Percentiles rank a stretch among this genome's conserved stretches.
These are phyloP conservation scores for Leucoraja ocellata DNA, from an alignment of 2,797 vertebrate genomes.

Conservation along the genomic window DNA sequence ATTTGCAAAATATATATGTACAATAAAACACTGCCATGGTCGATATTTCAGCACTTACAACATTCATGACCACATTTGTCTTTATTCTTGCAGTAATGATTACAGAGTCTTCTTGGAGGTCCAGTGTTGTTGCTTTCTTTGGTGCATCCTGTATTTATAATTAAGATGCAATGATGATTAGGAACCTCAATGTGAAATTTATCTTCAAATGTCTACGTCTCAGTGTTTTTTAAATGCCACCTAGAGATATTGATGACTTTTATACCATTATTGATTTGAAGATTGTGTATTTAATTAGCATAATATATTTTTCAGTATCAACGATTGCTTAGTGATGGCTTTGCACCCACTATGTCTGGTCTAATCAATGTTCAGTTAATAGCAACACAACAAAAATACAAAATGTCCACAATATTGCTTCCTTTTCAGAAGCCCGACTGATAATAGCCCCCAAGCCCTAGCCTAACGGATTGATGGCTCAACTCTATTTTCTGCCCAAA, in stretches of 20 bases:
- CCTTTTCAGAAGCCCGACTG: neutral
- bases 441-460: no score
- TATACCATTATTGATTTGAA: neutral
- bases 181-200: neutral
- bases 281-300: neutral
- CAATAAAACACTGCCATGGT: neutral
- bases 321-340: neutral
- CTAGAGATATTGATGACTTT: neutral
- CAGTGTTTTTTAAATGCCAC: neutral
- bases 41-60: conserved; percentile 67
- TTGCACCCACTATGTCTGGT: neutral
- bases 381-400: neutral
- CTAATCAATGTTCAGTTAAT: neutral
- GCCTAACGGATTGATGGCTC: no score
- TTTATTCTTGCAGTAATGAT: conserved; percentile 92
- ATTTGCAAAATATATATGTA: conserved; percentile 2
- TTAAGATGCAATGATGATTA: conserved; percentile 26
- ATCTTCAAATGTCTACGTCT: neutral
- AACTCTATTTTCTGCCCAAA: no score
- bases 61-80: conserved; percentile 84
- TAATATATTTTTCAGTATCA: neutral
- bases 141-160: conserved; percentile 49
- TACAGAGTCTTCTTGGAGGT: conserved; percentile 71
- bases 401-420: neutral
- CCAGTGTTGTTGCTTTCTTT: conserved; percentile 49